Evolutionary conservation across 2,113 vertebrate species (phyloP).

Genomic region (Phrynosoma blainvillii): DNA sequence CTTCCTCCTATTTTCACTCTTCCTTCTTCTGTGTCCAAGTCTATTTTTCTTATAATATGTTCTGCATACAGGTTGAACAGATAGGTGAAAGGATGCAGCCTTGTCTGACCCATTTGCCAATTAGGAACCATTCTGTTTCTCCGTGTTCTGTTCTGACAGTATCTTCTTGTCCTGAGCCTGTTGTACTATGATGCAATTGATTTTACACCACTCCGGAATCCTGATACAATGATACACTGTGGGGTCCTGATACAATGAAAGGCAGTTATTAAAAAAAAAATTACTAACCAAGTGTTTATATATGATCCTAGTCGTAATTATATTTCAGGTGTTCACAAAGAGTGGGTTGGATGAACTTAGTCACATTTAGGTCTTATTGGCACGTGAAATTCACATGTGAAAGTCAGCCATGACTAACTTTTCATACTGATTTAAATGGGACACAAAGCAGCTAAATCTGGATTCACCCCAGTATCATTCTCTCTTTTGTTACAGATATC

Average conservation of each 20-base stretch:
- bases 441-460: background rate
- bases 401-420: background rate
- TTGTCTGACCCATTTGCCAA: too few relatives aligned
- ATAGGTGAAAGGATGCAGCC: too few relatives aligned
- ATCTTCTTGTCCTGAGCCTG: too few relatives aligned
- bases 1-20: too few relatives aligned
- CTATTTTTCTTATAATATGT: too few relatives aligned
- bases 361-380: background rate
- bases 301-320: background rate
- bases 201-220: background rate
- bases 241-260: background rate
- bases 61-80: too few relatives aligned
- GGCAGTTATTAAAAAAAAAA: background rate
- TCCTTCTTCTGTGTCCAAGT: too few relatives aligned
- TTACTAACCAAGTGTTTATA: background rate
- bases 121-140: too few relatives aligned
- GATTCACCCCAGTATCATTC: background rate
- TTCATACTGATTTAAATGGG: background rate
- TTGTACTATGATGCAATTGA: background rate
- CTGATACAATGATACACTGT: background rate
- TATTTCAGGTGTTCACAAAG: conserved; percentile 6
- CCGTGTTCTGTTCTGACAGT: too few relatives aligned
- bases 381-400: background rate
- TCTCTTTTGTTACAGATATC: conserved; percentile 81
- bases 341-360: background rate